Evolutionary conservation across 2,888 invertebrate genomes (phyloP).

Genomic region (Antheraea yamamai): DNA sequence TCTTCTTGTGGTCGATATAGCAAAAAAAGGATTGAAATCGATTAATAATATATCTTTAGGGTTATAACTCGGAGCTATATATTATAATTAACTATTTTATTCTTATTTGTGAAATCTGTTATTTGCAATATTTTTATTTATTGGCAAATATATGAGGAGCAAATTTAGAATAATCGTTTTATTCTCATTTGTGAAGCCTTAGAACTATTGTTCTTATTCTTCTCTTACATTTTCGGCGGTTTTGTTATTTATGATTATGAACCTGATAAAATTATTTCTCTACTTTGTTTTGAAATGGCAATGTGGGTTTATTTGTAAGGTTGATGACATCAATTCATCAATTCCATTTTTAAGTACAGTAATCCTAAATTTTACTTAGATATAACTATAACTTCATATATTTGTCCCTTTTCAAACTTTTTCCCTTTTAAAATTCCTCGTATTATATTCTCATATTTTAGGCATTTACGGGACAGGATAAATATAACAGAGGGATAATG

Average conservation of each 20-base stretch:
- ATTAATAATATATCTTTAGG: neutral
- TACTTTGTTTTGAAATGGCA: constrained; percentile 3
- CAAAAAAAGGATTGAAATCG: neutral
- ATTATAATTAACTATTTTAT: neutral
- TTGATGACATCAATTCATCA: neutral
- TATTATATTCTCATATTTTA: neutral
- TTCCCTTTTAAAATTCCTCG: neutral
- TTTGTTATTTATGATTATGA: neutral
- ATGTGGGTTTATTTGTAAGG: neutral
- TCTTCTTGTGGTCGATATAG: neutral
- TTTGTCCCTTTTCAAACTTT: neutral
- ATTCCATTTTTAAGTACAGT: neutral
- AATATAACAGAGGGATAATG: neutral
- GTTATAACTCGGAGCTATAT: neutral
- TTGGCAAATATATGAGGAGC: neutral
- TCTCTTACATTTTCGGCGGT: neutral
- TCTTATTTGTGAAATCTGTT: neutral
- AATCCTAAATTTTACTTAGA: neutral
- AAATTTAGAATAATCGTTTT: neutral
- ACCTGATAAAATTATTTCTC: neutral
- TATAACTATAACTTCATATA: neutral
- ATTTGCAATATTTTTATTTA: neutral
- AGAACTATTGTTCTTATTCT: neutral
- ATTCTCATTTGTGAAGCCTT: neutral
- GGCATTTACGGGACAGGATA: neutral